Evolutionary conservation across 2,113 vertebrate genomes (phyloP).

Genomic region (Pteruthius melanotis): DNA sequence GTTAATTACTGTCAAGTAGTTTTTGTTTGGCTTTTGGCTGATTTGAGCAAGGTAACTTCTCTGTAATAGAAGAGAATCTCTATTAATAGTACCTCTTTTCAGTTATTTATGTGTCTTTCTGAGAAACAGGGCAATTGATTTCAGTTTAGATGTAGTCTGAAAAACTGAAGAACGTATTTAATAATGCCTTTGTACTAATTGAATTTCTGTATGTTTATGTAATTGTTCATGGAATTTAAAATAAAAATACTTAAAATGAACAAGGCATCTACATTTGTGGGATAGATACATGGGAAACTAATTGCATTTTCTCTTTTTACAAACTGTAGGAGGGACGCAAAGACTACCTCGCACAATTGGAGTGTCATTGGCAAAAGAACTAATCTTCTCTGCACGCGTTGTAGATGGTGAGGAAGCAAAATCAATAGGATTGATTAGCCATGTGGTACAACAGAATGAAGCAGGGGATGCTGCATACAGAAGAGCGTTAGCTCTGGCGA

Average conservation of each 20-base stretch:
- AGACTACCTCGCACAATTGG: conserved; percentile 87
- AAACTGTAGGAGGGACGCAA: conserved; percentile 88
- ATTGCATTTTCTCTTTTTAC: neutral
- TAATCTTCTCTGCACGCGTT: conserved; percentile 90
- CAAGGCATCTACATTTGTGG: neutral
- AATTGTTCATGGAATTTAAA: neutral
- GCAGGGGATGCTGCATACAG: conserved; percentile 91
- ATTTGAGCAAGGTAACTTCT: neutral
- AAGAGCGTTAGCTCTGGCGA: conserved; percentile 86
- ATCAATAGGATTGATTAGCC: conserved; percentile 85
- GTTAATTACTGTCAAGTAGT: neutral
- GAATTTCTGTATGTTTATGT: neutral
- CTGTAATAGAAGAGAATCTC: neutral
- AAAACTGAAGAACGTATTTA: neutral
- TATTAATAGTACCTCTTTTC: neutral
- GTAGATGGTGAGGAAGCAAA: conserved; percentile 88
- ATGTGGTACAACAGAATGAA: conserved; percentile 89
- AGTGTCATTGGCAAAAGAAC: conserved; percentile 90
- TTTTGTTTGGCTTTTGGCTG: neutral
- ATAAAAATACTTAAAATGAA: neutral
- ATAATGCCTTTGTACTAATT: neutral
- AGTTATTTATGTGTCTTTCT: neutral
- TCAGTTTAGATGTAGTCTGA: neutral
- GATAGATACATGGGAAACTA: neutral
- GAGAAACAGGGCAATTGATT: neutral